Evolutionary conservation across 2,888 invertebrate species (phyloP), one percentile per base, ranked within the genome.

Genomic region (Cataglyphis cursor): DNA sequence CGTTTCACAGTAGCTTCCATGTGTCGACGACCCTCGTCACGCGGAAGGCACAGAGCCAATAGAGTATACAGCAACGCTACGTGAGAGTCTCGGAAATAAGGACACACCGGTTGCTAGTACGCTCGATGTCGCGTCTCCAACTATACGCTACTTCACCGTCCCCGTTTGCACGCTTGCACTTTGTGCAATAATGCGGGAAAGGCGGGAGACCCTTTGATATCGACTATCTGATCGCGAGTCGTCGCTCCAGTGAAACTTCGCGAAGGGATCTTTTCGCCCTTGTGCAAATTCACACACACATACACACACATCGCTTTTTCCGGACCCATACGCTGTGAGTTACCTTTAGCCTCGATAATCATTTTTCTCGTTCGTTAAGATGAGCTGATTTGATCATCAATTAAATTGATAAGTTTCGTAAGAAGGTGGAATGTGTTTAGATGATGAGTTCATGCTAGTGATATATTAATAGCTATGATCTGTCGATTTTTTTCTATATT

Each of bases 121-220:
- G 78, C 78, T 78, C 44, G 78, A 72, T 59, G 78, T 78, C 72
- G 78, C 78, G 72, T 78, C 78, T 72, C 72, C 44, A 70, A 70
- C 78, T 78, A 66, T 76, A 68, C 78, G 51, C 65, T 41, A 82
- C 78, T 66, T 64, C 78, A 64, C 66, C 54, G 82, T 57, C 78
- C 76, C 44, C 85, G 78, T 65, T 65, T 80, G 80, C 83, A 64
- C 28, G 75, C 51, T 54, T 61, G 75, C 81, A 83, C 83, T 80
- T 75, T 80, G 83, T 72, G 85, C 83, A 81, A 81, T 81, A 85
- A 75, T 76, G 83, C 70, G 66, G 72, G 70, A 81, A 65, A 81
- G 57, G 81, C 61, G 70, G 44, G 57, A 44, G 82, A 75, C 70
- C 59, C 82, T 78, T 72, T 80, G 85, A 85, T 85, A 85, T 85